Conservation (phyloP, 2,797 vertebrate species). For the Micromesistius poutassou region DNA sequence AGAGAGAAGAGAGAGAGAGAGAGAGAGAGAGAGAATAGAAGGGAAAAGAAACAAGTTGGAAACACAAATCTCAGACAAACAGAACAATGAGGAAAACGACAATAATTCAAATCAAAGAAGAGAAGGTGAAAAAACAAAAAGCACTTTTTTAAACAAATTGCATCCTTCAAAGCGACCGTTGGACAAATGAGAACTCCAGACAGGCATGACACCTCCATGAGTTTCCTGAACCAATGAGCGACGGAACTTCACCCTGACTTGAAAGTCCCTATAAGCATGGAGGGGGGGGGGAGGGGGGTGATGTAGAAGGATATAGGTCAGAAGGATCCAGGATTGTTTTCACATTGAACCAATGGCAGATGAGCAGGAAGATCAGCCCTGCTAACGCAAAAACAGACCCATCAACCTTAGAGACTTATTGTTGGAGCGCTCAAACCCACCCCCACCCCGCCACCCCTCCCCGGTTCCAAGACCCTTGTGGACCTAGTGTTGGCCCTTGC, state of each 20-base stretch:
- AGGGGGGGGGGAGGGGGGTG: background rate
- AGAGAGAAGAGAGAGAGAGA: too few relatives aligned
- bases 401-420: slow-evolving; percentile 56
- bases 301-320: slow-evolving; percentile 42
- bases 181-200: too few relatives aligned
- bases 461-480: too few relatives aligned
- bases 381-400: slow-evolving; percentile 23
- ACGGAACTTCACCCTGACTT: slow-evolving; percentile 4
- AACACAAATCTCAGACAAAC: background rate
- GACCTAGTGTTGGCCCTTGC: too few relatives aligned
- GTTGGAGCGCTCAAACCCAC: background rate
- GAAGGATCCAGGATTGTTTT: slow-evolving; percentile 36
- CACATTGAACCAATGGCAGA: slow-evolving; percentile 56
- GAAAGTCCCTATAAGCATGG: slow-evolving; percentile 4
- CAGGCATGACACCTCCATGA: background rate
- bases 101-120: background rate
- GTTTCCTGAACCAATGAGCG: background rate
- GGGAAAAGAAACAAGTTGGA: too few relatives aligned
- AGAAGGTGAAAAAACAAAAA: background rate
- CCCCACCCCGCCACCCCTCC: too few relatives aligned
- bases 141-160: background rate
- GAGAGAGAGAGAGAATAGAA: too few relatives aligned
- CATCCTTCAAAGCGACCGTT: background rate
- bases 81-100: background rate
- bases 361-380: slow-evolving; percentile 58